Conservation (phyloP, 1,140 invertebrate species). For the Ceratitis capitata region DNA sequence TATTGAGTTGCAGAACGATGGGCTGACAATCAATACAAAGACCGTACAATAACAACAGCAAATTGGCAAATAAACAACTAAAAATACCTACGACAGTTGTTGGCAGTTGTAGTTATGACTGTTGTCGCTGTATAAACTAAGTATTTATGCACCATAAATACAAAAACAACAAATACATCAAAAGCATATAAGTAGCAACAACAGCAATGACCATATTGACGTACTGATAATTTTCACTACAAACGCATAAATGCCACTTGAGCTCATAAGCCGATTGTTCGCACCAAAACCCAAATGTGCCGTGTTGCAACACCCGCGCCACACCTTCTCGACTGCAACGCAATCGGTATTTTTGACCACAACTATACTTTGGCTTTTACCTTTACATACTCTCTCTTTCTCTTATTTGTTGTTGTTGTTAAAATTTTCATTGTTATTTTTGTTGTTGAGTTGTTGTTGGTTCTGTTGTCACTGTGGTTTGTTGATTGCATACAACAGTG, state of each 20-base stretch:
- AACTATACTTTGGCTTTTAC: not conserved
- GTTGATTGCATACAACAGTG: not conserved
- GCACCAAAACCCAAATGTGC: too few species aligned
- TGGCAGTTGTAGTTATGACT: not conserved
- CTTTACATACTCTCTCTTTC: not conserved
- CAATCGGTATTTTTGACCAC: not conserved
- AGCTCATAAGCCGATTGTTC: conserved; percentile 36
- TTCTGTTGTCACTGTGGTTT: not conserved
- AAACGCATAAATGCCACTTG: conserved; percentile 24
- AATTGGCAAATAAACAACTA: not conserved
- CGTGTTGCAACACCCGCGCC: not conserved
- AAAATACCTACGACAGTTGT: not conserved
- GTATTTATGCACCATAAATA: not conserved
- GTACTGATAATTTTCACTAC: not conserved
- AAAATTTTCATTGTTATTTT: too few species aligned
- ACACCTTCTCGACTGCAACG: not conserved
- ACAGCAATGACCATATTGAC: not conserved
- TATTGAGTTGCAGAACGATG: not conserved
- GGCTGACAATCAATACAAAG: not conserved
- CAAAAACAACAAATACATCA: not conserved
- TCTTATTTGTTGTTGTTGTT: not conserved
- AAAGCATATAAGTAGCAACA: not conserved
- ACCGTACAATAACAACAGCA: not conserved
- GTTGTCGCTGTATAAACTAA: not conserved
- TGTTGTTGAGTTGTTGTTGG: not conserved